phyloP scores from a whole-genome alignment of 2,888 invertebrate genomes.

The Leptinotarsa haldemani region DNA sequence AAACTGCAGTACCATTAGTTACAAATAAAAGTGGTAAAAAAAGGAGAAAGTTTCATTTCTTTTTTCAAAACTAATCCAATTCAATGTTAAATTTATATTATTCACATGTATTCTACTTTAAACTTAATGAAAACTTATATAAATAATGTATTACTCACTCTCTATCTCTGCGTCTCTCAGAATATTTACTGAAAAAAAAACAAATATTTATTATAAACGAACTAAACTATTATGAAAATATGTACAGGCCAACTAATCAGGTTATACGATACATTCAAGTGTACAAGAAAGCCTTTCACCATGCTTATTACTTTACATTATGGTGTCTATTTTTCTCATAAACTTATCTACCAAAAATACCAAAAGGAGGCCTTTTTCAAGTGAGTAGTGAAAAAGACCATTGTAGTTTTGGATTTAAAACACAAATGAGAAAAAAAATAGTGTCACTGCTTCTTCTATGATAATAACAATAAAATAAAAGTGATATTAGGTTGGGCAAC shows the following conservation, averaged over 20 bases:
- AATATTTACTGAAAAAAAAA: slow-evolving; percentile 56
- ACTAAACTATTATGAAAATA: neutral
- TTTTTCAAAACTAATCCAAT: slow-evolving; percentile 18
- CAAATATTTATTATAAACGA: slow-evolving; percentile 1
- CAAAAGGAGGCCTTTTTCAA: slow-evolving; percentile 17
- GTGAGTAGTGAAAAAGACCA: slow-evolving; percentile 21
- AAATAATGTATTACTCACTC: slow-evolving; percentile 53
- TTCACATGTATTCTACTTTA: no score
- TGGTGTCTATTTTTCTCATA: slow-evolving; percentile 45
- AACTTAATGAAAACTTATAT: neutral
- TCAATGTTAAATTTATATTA: neutral
- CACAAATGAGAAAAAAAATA: neutral
- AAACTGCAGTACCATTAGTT: no score
- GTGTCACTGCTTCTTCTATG: no score
- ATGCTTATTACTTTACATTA: slow-evolving; percentile 43
- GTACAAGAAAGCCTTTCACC: slow-evolving; percentile 50
- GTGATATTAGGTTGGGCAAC: no score
- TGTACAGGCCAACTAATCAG: neutral
- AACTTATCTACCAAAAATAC: slow-evolving; percentile 37
- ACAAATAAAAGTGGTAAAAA: no score
- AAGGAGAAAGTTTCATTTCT: no score
- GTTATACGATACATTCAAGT: slow-evolving; percentile 21
- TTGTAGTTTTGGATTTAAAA: slow-evolving; percentile 5
- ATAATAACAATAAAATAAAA: no score
- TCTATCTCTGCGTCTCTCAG: slow-evolving; percentile 54